Evolutionary conservation across 2,113 vertebrate genomes (phyloP), one percentile per base, ranked within the genome.

Genomic region (Ailurus styani): DNA sequence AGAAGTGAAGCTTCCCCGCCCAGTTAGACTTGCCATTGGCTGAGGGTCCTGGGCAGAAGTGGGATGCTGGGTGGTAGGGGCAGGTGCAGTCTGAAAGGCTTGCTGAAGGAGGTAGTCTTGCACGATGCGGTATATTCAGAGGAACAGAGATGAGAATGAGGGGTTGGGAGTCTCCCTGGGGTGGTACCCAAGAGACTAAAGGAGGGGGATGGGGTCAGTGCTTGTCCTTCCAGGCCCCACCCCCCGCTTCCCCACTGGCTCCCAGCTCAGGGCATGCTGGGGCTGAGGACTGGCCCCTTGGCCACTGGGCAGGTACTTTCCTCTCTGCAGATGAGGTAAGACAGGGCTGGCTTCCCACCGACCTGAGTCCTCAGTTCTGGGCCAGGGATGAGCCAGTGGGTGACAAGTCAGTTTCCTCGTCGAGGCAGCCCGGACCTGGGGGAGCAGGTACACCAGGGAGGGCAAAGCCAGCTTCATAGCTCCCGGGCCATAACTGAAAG

Each of bases 301-400:
- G 83, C 90, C 27, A 14, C 75, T 4, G 1, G 50, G 77, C 47
- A 77, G 94, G 79, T 88, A 91, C 97, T 97, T 97, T 92, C 93
- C 82, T 91, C 45, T 54, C 45, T 40, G 23, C 29, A 50, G 90
- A 91, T 79, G 87, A 91, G 27, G 52, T 54, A 66, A 87, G 91
- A 34, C 57, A 45, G 37, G 90, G n/a, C 77, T 73, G 12, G 6
- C 40, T n/a, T 52, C 31, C 37, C 52, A 1, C 45, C 2, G 6
- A n/a, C 60, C 75, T 13, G 52, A 37, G 45, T 42, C 10, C n/a
- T 40, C 68, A 12, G 21, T 1, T 18, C 83, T n/a, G 11, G 47
- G 50, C 29, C 1, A 2, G 23, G 14, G 37, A 1, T 25, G 14
- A 21, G 45, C 18, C 21, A 9, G 23, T 17, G 9, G 18, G 6